These are phyloP conservation scores for Scaptomyza hsui DNA, from an alignment of 1,140 invertebrate species.

Conservation along the genomic window DNA sequence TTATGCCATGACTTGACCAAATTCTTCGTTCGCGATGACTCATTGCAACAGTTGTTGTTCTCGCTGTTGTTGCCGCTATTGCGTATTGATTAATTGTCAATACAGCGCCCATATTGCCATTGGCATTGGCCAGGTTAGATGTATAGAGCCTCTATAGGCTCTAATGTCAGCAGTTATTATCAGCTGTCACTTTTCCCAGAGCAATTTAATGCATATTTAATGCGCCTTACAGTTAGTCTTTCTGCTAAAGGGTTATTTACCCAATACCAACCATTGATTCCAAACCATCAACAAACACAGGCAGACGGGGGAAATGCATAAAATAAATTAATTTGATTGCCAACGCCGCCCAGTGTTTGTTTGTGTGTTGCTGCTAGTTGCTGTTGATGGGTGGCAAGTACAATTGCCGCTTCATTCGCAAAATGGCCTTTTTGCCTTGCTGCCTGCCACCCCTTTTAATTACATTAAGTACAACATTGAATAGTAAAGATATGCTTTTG, in stretches of 20 bases:
- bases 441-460: conserved; percentile 29
- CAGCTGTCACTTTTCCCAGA: conserved; percentile 54
- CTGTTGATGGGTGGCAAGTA: conserved; percentile 25
- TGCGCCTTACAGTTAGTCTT: conserved; percentile 51
- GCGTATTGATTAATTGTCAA: conserved; percentile 61
- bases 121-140: conserved; percentile 10
- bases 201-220: conserved; percentile 71
- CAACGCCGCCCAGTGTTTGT: conserved; percentile 25
- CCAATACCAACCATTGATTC: too few relatives aligned
- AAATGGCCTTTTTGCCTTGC: conserved; percentile 1
- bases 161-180: conserved; percentile 33
- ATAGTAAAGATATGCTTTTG: neutral
- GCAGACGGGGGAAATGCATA: conserved; percentile 30
- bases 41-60: conserved; percentile 16
- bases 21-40: conserved; percentile 39
- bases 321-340: conserved; percentile 54
- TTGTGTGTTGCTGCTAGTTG: conserved; percentile 10
- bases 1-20: conserved; percentile 33
- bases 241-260: conserved; percentile 5
- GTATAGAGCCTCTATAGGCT: neutral
- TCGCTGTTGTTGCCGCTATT: conserved; percentile 2
- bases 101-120: conserved; percentile 30
- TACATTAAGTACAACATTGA: conserved; percentile 34
- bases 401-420: conserved; percentile 24
- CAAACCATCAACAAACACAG: neutral